A percentile compares a stretch with the other conserved stretches of the same genome.
Conservation (phyloP, 2,888 invertebrate genomes). For the Pandemis corylana region DNA sequence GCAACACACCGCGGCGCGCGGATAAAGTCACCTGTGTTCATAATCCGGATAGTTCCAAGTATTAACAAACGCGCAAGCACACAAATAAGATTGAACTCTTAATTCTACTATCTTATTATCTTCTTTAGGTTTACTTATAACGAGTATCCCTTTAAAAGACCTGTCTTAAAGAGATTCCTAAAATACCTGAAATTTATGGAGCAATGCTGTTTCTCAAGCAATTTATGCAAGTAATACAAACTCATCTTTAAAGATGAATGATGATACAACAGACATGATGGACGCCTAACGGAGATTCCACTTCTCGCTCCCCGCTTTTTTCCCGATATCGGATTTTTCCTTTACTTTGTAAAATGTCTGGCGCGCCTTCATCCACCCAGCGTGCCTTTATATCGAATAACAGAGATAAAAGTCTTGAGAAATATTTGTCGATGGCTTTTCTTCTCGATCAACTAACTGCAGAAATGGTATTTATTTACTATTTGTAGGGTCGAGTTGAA, state of each 20-base stretch:
- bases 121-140: too few relatives aligned
- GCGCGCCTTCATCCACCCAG: constrained; percentile 48
- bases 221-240: constrained; percentile 37
- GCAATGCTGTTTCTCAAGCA: constrained; percentile 15
- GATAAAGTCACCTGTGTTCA: too few relatives aligned
- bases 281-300: constrained; percentile 44
- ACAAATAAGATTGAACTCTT: too few relatives aligned
- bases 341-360: constrained; percentile 55
- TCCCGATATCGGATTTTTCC: constrained; percentile 51
- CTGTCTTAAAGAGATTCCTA: neutral
- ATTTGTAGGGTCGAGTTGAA: neutral
- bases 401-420: constrained; percentile 56
- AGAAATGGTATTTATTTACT: constrained; percentile 1
- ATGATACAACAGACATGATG: constrained; percentile 42
- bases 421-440: constrained; percentile 5
- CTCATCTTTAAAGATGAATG: constrained; percentile 45
- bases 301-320: constrained; percentile 47
- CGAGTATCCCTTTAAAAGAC: neutral
- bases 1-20: too few relatives aligned
- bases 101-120: too few relatives aligned
- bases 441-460: constrained; percentile 39
- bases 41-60: too few relatives aligned
- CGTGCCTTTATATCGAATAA: constrained; percentile 60
- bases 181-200: neutral
- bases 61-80: too few relatives aligned